Percentiles rank a stretch among this genome's conserved stretches.
phyloP scores from a whole-genome alignment of 1,140 invertebrate species.

The Delia radicum region DNA sequence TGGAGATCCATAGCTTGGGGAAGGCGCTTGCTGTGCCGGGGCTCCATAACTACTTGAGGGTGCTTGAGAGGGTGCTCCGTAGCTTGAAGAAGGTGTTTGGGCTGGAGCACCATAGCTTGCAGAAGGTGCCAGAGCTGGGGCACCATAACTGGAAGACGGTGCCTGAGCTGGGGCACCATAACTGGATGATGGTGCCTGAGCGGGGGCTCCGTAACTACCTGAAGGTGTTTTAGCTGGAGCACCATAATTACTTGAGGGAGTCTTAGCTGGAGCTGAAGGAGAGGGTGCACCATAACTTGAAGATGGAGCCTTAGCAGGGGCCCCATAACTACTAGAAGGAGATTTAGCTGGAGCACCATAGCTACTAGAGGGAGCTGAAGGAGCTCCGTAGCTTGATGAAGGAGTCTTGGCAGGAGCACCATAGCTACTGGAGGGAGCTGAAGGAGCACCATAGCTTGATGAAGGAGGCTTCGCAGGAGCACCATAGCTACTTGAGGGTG shows the following conservation, averaged over 20 bases:
- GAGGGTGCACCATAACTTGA: constrained; percentile 57
- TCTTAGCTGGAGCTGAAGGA: constrained; percentile 39
- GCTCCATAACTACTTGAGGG: constrained; percentile 55
- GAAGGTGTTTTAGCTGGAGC: constrained; percentile 27
- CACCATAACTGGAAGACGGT: constrained; percentile 43
- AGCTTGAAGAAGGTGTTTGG: constrained; percentile 41
- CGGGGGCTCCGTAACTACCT: constrained; percentile 53
- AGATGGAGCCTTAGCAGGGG: constrained; percentile 38
- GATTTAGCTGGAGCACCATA: constrained; percentile 52
- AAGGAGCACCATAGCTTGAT: constrained; percentile 55
- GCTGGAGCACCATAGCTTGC: constrained; percentile 55
- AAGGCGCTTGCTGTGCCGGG: constrained; percentile 44
- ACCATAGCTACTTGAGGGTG: constrained; percentile 32
- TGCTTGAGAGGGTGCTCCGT: constrained; percentile 44
- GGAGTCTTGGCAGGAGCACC: constrained; percentile 37
- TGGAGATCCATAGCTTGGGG: constrained; percentile 48
- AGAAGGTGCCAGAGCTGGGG: constrained; percentile 41
- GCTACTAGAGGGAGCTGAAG: constrained; percentile 45
- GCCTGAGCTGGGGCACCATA: constrained; percentile 48
- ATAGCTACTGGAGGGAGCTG: constrained; percentile 32
- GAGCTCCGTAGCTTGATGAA: constrained; percentile 28
- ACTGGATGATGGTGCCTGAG: constrained; percentile 38
- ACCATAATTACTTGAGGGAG: constrained; percentile 32
- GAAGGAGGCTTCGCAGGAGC: constrained; percentile 38
- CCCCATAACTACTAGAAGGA: constrained; percentile 31